Conservation (phyloP, 2,888 invertebrate species). For the Selenia dentaria region DNA sequence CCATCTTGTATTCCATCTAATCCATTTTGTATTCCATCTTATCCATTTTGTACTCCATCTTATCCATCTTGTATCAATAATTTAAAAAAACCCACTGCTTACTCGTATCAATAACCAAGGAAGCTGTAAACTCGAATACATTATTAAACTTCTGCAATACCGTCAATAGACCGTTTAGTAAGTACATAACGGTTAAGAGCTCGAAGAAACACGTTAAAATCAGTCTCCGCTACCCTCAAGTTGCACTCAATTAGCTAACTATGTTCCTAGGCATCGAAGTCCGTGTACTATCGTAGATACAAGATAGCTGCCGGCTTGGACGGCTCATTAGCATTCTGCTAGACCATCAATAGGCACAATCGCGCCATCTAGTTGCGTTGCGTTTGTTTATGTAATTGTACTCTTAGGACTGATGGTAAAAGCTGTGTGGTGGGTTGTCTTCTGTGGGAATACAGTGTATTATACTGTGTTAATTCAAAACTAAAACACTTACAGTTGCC, state of each 20-base stretch:
- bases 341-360: conserved; percentile 9
- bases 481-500: too few relatives aligned
- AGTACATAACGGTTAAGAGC: not conserved
- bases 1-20: too few relatives aligned
- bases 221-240: not conserved
- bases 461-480: too few relatives aligned
- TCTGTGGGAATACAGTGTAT: too few relatives aligned
- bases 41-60: too few relatives aligned
- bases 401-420: not conserved
- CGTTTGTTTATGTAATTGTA: conserved; percentile 10
- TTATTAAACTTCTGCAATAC: too few relatives aligned
- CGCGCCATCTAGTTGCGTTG: conserved; percentile 7
- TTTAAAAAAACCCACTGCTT: too few relatives aligned
- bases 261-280: conserved; percentile 2
- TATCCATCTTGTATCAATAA: too few relatives aligned
- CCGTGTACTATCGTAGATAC: conserved; percentile 10
- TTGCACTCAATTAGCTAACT: conserved; percentile 13
- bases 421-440: not conserved
- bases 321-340: conserved; percentile 14
- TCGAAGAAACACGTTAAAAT: not conserved
- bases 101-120: too few relatives aligned
- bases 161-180: too few relatives aligned
- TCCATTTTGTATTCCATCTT: too few relatives aligned
- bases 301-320: conserved; percentile 25
- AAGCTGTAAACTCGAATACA: too few relatives aligned